These are phyloP conservation scores for Junco hyemalis DNA, from an alignment of 2,113 vertebrate genomes.

Conservation along the genomic window DNA sequence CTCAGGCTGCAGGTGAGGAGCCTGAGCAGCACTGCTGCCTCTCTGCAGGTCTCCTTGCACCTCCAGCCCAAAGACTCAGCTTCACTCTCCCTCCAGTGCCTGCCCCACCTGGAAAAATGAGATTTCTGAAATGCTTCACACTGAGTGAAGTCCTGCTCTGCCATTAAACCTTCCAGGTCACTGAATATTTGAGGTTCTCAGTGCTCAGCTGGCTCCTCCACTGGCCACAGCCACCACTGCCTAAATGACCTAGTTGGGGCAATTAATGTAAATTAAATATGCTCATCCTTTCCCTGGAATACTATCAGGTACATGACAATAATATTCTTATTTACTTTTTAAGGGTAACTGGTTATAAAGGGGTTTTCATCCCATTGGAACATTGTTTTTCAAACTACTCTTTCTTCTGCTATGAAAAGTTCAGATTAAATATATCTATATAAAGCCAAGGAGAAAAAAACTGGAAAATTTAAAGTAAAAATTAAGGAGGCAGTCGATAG, in stretches of 20 bases:
- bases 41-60: not conserved
- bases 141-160: not conserved
- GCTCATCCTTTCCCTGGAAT: not conserved
- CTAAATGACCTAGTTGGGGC: not conserved
- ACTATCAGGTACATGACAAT: not conserved
- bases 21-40: not conserved
- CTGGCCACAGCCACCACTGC: not conserved
- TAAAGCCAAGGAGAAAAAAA: not conserved
- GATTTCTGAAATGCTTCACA: not conserved
- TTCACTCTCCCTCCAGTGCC: not conserved
- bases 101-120: not conserved
- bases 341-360: not conserved
- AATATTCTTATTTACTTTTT: not conserved
- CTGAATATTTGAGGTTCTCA: not conserved
- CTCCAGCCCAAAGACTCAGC: not conserved
- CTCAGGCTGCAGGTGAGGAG: not conserved
- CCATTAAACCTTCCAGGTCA: too few species aligned
- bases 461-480: not conserved
- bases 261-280: not conserved
- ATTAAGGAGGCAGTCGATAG: not conserved
- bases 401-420: not conserved
- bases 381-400: not conserved
- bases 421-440: not conserved
- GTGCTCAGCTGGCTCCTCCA: not conserved
- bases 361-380: not conserved